A percentile compares a stretch with the other conserved stretches of the same genome.
Conservation (phyloP, 2,113 vertebrate species). For the Thinocorus orbignyianus region DNA sequence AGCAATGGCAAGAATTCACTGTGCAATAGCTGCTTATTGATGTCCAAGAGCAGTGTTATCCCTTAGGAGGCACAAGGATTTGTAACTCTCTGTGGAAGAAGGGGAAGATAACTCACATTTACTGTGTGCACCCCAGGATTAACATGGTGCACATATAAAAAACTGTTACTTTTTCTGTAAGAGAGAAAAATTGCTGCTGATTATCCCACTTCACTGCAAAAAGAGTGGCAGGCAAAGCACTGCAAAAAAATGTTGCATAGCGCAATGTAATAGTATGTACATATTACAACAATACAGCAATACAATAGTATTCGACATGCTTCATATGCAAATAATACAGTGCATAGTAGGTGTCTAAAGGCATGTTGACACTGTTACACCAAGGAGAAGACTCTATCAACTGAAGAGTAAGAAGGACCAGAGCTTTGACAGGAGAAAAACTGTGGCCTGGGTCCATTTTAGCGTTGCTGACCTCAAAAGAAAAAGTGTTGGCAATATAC, state of each 20-base stretch:
- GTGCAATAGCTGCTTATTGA: neutral
- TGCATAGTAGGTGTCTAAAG: neutral
- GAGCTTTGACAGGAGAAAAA: neutral
- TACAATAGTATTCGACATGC: neutral
- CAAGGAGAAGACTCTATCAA: neutral
- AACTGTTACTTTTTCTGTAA: neutral
- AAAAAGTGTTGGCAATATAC: neutral
- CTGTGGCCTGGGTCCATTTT: neutral
- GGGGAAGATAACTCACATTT: neutral
- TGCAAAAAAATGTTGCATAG: neutral
- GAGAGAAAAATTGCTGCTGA: neutral
- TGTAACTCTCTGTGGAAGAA: neutral
- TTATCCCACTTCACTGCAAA: neutral
- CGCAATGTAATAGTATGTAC: neutral
- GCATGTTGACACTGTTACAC: neutral
- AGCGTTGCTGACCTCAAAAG: neutral
- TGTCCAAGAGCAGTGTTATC: neutral
- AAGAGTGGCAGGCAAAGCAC: neutral
- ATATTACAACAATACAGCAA: neutral
- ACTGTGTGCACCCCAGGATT: neutral
- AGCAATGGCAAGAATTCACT: neutral
- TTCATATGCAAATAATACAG: neutral
- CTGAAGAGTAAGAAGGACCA: neutral
- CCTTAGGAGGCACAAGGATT: neutral
- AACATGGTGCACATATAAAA: neutral